A percentile compares a stretch with the other conserved stretches of the same genome.
These are phyloP conservation scores for Sarcophaga bullata DNA, from an alignment of 1,140 invertebrate genomes.

Conservation along the genomic window DNA sequence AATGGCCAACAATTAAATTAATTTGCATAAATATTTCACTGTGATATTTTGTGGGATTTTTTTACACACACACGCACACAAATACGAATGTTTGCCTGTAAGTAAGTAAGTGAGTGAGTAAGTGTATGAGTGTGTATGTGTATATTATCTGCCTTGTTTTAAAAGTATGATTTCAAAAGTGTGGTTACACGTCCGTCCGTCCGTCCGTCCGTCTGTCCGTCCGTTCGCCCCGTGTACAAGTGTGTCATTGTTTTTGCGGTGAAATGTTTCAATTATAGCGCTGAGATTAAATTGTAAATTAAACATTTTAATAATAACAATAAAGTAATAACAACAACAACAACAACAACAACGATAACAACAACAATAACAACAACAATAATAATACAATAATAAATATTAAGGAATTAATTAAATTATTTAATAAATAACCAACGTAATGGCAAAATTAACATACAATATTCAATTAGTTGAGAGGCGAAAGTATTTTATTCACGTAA, in stretches of 20 bases:
- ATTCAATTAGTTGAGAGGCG: conserved; percentile 3
- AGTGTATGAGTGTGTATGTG: too few species aligned
- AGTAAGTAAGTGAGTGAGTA: too few species aligned
- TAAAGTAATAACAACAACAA: too few species aligned
- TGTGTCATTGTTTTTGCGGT: background rate
- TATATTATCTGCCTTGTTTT: too few species aligned
- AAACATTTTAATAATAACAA: conserved; percentile 6
- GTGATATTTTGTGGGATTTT: too few species aligned
- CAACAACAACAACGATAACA: background rate
- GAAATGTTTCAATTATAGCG: conserved; percentile 21
- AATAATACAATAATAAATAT: too few species aligned
- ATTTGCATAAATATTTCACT: background rate
- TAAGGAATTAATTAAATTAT: conserved; percentile 21
- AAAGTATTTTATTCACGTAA: background rate
- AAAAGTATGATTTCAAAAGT: too few species aligned
- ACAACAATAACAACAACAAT: too few species aligned
- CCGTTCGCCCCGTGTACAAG: background rate
- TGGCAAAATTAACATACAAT: conserved; percentile 8
- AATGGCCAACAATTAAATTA: conserved; percentile 26
- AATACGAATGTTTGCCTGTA: too few species aligned
- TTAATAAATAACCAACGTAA: conserved; percentile 13
- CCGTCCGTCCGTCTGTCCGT: background rate
- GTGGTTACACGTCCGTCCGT: background rate
- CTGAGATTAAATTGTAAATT: conserved; percentile 22
- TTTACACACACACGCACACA: too few species aligned